Evolutionary conservation across 1,140 invertebrate genomes (phyloP).

Genomic region (Bradynema listronoti): DNA sequence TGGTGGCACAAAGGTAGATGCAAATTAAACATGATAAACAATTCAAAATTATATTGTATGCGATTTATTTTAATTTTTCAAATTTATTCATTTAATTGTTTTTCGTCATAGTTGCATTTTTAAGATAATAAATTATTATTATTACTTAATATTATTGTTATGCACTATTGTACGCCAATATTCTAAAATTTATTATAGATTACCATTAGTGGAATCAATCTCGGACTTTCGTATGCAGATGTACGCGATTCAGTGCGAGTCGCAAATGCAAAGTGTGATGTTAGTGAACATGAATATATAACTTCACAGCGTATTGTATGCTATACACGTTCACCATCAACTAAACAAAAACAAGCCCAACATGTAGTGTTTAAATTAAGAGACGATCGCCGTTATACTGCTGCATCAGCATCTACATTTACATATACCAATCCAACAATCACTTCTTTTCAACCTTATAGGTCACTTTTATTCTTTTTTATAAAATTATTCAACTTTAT

Average conservation of each 20-base stretch:
- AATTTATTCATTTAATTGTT: too few species aligned
- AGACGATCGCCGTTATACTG: constrained; percentile 41
- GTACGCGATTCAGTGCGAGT: constrained; percentile 82
- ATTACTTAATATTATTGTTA: too few species aligned
- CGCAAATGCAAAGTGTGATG: constrained; percentile 76
- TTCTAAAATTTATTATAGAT: too few species aligned
- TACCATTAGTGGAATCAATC: constrained; percentile 89
- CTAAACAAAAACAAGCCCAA: constrained; percentile 44
- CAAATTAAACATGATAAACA: too few species aligned
- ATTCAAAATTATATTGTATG: too few species aligned
- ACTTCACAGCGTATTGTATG: constrained; percentile 49
- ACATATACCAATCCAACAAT: constrained; percentile 51
- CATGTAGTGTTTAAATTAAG: constrained; percentile 35
- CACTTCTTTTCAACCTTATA: constrained; percentile 68
- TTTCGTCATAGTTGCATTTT: too few species aligned
- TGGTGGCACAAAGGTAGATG: constrained; percentile 70
- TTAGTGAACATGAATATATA: constrained; percentile 65
- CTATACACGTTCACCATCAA: constrained; percentile 46
- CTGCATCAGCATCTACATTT: constrained; percentile 47
- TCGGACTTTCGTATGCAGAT: constrained; percentile 80
- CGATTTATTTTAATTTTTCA: too few species aligned
- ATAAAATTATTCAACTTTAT: too few species aligned
- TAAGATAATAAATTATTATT: too few species aligned
- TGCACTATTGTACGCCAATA: too few species aligned
- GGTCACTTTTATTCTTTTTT: too few species aligned